Conservation (phyloP, 2,797 vertebrate genomes). For the Chloroceryle inda region DNA sequence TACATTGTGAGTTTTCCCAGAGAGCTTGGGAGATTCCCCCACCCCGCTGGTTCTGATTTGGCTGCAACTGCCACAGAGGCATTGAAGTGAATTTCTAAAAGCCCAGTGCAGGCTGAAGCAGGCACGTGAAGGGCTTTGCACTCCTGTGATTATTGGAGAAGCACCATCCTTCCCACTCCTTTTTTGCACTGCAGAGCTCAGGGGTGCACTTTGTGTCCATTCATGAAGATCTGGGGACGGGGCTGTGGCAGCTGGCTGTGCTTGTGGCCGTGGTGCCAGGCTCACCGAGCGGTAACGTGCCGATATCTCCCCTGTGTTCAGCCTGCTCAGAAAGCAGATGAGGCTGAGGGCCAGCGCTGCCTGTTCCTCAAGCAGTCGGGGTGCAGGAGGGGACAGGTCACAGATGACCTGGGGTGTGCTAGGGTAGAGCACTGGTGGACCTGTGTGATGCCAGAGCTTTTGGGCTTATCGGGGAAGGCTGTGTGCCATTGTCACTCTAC, state of each 20-base stretch:
- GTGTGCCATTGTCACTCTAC: fast-evolving
- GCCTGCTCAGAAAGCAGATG: fast-evolving
- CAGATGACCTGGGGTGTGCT: not conserved
- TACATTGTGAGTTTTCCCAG: not conserved
- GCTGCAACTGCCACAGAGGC: not conserved
- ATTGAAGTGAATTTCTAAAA: not conserved
- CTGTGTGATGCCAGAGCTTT: not conserved
- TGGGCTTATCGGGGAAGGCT: fast-evolving
- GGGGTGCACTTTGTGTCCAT: not conserved
- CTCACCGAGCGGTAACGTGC: not conserved
- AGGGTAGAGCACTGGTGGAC: not conserved
- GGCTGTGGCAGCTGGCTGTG: fast-evolving
- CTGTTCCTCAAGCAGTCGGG: not conserved
- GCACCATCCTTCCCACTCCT: not conserved
- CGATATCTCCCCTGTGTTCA: not conserved
- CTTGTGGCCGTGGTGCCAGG: not conserved
- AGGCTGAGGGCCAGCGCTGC: fast-evolving
- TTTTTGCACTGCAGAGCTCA: not conserved
- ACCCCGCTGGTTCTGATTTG: not conserved
- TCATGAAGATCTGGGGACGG: fast-evolving
- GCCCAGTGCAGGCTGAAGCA: not conserved
- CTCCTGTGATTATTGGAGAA: not conserved
- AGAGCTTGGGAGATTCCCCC: not conserved
- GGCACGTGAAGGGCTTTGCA: not conserved
- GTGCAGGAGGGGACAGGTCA: not conserved